Base-by-base conservation (phyloP, 2,113 vertebrate genomes). In the Psettodes erumei region DNA sequence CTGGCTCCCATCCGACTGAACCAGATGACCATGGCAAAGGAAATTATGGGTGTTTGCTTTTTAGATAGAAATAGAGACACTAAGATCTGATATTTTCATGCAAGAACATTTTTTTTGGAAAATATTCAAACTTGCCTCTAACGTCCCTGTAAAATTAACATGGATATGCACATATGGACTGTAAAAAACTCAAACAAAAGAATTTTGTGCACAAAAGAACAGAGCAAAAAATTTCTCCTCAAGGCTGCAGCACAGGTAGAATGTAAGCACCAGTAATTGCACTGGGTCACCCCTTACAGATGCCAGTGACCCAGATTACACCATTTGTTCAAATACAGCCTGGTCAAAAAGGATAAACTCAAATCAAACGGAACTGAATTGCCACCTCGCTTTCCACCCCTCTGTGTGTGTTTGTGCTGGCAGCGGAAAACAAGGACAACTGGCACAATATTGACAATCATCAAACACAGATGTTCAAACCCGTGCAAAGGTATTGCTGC, bases 381-480 rank as follows among this genome's bases (percentile, higher is more conserved):
- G 55, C 62, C 71, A 75, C 65, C 71, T 79, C 77, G 32, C 55
- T 85, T 83, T 86, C 64, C 67, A 66, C 42, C 50, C n/a, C n/a
- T n/a, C 60, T 71, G 62, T 84, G 67, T 81, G 48, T 90, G 86
- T 92, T 90, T 89, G 88, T n/a, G 8, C 75, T 88, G 78, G 82
- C 77, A 63, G 48, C 54, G 42, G 66, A 70, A 86, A 87, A 86
- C 90, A 89, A 86, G 85, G 86, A 76, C 85, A 86, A 89, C 88
- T 90, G 90, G 85, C 84, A 82, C 54, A 63, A 67, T 83, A 64
- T 84, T 86, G 87, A 86, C 89, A 54, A 71, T 86, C 69, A 75
- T 75, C 90, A 93, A 92, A 93, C 85, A 90, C 93, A 94, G 92
- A 93, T 94, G 93, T 93, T 91, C 89, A 93, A 93, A 94, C 88